Conservation (phyloP, 2,113 vertebrate genomes). For the Xiphophorus couchianus region DNA sequence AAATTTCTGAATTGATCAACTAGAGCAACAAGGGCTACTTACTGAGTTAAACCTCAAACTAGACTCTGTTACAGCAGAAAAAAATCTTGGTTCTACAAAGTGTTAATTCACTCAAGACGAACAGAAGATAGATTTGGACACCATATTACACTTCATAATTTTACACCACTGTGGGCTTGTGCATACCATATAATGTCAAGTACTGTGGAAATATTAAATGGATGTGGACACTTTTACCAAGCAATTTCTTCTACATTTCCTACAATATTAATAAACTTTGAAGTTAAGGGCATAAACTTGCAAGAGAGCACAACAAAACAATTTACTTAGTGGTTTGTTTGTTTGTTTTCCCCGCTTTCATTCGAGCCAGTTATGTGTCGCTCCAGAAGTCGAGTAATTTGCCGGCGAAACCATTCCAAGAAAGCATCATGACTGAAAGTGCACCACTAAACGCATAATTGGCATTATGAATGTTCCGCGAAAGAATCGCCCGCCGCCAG, state of each 20-base stretch:
- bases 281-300: background rate
- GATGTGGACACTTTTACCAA: no score
- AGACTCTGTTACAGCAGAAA: no score
- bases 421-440: slow-evolving; percentile 6
- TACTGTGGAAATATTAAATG: no score
- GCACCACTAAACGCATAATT: slow-evolving; percentile 22
- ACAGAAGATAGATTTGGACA: no score
- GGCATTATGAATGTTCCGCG: slow-evolving; percentile 3
- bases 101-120: no score
- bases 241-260: background rate
- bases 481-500: background rate
- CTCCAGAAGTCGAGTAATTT: slow-evolving; percentile 14
- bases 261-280: background rate
- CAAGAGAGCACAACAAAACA: background rate
- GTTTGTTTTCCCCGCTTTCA: background rate
- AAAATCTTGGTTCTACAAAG: no score
- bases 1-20: no score
- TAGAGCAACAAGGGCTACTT: no score
- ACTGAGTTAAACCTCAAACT: no score
- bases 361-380: slow-evolving; percentile 9
- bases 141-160: no score
- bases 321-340: background rate
- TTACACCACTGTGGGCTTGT: no score
- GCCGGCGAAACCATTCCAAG: background rate
- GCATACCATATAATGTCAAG: no score